A percentile compares a stretch with the other conserved stretches of the same genome.
These are phyloP conservation scores for Erpobdella octoculata DNA, from an alignment of 2,888 invertebrate genomes.

Conservation along the genomic window DNA sequence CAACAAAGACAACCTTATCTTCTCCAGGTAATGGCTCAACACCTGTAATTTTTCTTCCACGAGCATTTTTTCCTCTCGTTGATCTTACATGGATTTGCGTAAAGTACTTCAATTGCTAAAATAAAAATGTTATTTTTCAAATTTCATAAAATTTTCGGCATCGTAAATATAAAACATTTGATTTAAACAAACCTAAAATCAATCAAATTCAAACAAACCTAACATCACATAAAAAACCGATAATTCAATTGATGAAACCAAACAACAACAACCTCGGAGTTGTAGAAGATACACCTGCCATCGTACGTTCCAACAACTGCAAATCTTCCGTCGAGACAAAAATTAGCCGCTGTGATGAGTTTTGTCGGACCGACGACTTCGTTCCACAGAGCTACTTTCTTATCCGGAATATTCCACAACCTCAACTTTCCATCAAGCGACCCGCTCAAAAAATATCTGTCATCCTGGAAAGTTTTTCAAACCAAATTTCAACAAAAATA, in stretches of 20 bases:
- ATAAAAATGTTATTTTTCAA: background rate
- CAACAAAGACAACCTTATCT: conserved; percentile 61
- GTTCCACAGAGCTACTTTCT: conserved; percentile 70
- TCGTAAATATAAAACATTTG: background rate
- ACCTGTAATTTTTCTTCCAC: conserved; percentile 89
- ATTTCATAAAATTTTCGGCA: background rate
- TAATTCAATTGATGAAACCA: background rate
- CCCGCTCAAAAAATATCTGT: conserved; percentile 84
- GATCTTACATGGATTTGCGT: conserved; percentile 94
- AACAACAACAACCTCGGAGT: conserved; percentile 63
- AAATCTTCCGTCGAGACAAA: conserved; percentile 93
- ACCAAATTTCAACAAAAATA: too few relatives aligned
- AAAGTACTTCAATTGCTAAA: conserved; percentile 82
- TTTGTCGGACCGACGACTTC: conserved; percentile 63
- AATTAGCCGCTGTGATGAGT: conserved; percentile 90
- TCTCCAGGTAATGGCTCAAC: conserved; percentile 93
- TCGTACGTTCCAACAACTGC: conserved; percentile 97
- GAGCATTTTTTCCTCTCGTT: conserved; percentile 86
- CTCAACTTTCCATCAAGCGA: conserved; percentile 92
- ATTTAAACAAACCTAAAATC: background rate
- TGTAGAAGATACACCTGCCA: conserved; percentile 95
- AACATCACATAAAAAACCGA: background rate
- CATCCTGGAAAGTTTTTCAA: too few relatives aligned
- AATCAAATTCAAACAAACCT: background rate
- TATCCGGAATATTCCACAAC: conserved; percentile 99